phyloP scores from a whole-genome alignment of 2,113 vertebrate species.

The Campylomormyrus numenius region DNA sequence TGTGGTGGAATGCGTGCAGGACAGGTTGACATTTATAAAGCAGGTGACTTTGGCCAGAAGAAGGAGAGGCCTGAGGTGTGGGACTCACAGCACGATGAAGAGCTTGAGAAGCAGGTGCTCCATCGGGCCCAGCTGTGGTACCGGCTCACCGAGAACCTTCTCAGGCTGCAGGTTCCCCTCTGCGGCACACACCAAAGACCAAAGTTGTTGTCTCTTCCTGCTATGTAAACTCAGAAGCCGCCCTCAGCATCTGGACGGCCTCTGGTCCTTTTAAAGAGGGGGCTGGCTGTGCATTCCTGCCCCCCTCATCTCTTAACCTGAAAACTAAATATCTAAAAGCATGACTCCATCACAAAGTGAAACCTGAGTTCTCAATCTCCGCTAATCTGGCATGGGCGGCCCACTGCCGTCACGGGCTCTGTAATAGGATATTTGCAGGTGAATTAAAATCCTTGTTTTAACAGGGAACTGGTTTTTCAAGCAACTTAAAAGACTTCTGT shows the following conservation, averaged over 20 bases:
- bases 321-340: neutral
- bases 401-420: neutral
- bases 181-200: constrained; percentile 41
- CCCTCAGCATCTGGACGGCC: neutral
- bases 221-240: neutral
- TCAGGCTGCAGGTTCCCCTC: constrained; percentile 70
- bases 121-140: constrained; percentile 69
- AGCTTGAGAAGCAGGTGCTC: constrained; percentile 86
- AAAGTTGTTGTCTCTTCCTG: neutral
- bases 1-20: neutral
- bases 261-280: neutral
- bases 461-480: neutral
- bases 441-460: neutral
- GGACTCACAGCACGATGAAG: constrained; percentile 84
- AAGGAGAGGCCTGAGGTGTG: constrained; percentile 9
- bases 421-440: neutral
- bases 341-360: neutral
- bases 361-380: neutral
- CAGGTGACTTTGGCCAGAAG: constrained; percentile 8
- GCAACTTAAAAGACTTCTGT: neutral
- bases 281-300: neutral
- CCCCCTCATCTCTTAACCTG: neutral
- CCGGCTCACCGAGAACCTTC: constrained; percentile 63
- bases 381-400: neutral
- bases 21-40: neutral